These are phyloP conservation scores for Pedicia rivosa DNA, from an alignment of 2,888 invertebrate genomes.

Conservation along the genomic window DNA sequence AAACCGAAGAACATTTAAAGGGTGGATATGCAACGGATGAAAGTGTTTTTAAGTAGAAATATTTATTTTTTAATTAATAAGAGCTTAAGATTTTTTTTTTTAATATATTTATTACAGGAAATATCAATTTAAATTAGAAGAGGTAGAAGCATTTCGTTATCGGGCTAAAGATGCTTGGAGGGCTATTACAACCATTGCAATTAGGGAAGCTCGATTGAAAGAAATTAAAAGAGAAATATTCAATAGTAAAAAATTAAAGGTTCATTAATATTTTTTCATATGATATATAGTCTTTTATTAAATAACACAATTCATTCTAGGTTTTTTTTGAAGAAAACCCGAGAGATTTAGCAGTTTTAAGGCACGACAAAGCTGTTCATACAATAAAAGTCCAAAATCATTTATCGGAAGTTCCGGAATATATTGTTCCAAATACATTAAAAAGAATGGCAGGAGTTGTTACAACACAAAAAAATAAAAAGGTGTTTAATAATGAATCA, in stretches of 20 bases:
- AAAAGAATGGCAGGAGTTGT: constrained; percentile 43
- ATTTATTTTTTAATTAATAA: not conserved
- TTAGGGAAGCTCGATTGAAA: constrained; percentile 84
- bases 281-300: constrained; percentile 16
- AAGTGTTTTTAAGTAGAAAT: constrained; percentile 40
- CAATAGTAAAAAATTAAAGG: constrained; percentile 80
- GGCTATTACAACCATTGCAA: constrained; percentile 83
- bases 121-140: constrained; percentile 90
- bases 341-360: constrained; percentile 64
- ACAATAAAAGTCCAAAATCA: constrained; percentile 72
- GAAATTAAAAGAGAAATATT: constrained; percentile 92
- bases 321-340: constrained; percentile 89
- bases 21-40: constrained; percentile 44
- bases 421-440: constrained; percentile 66
- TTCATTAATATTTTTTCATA: too few species aligned
- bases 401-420: constrained; percentile 83
- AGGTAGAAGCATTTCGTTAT: constrained; percentile 92
- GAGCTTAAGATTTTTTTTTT: not conserved
- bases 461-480: constrained; percentile 14
- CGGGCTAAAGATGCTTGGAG: constrained; percentile 90
- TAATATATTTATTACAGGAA: constrained; percentile 35
- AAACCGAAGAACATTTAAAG: constrained; percentile 59
- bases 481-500: constrained; percentile 10
- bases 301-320: constrained; percentile 16
- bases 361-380: constrained; percentile 74